phyloP scores from a whole-genome alignment of 2,888 invertebrate genomes.

The Pegoplata infirma region DNA sequence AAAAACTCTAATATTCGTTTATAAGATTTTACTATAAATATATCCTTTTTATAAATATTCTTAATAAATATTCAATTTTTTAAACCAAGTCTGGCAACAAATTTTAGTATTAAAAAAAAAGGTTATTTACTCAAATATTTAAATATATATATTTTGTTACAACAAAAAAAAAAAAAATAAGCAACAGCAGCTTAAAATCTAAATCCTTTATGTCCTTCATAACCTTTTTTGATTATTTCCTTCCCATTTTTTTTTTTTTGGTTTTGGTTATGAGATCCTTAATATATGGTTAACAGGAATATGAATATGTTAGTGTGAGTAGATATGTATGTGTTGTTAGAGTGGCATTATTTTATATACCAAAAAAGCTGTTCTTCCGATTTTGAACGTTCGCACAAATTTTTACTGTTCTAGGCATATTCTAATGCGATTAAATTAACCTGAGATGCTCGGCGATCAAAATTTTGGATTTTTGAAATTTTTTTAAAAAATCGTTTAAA shows the following conservation, averaged over 20 bases:
- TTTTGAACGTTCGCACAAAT: too few species aligned
- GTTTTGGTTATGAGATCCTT: background rate
- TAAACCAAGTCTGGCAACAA: background rate
- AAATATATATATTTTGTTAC: too few species aligned
- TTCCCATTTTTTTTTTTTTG: constrained; percentile 7
- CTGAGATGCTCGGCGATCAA: too few species aligned
- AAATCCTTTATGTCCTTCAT: constrained; percentile 30
- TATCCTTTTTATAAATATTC: constrained; percentile 3
- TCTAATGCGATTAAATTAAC: too few species aligned
- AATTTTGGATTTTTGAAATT: too few species aligned
- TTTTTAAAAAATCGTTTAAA: too few species aligned
- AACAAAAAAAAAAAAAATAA: background rate
- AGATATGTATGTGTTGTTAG: constrained; percentile 9
- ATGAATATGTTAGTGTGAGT: background rate
- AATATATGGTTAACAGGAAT: background rate
- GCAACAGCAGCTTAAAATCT: background rate
- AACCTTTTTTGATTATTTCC: constrained; percentile 38
- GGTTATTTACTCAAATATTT: constrained; percentile 1
- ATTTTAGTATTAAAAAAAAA: too few species aligned
- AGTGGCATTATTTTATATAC: background rate
- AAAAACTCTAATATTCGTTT: background rate
- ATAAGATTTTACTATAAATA: background rate
- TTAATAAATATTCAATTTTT: constrained; percentile 43
- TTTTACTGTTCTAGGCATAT: too few species aligned
- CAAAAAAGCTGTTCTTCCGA: too few species aligned